Evolutionary conservation across 2,888 invertebrate species (phyloP), one percentile per base, ranked within the genome.

Genomic region (Eupithecia subumbrata): DNA sequence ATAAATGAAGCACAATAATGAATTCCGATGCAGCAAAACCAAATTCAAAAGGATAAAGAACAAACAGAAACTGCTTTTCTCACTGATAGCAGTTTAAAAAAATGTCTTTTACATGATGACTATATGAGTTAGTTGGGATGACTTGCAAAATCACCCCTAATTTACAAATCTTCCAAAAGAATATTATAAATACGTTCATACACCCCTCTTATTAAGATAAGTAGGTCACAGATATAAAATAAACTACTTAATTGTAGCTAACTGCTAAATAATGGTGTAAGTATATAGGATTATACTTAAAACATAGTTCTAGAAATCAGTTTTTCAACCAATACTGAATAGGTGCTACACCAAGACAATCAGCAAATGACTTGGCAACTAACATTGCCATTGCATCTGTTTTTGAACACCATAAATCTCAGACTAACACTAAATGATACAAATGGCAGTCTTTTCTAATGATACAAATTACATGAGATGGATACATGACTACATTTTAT

Each of bases 291-390:
- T 91, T 90, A 91, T 88, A 87, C 90, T 91, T 91, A 92, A 82
- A 75, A 88, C 84, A 88, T 89, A 92, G 84, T 87, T 87, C 68
- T 85, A 85, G 86, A 89, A 87, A 92, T 92, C 90, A 90, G 91
- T 91, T 91, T 87, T 84, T 84, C 86, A 87, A 92, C 90, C 91
- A 94, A 94, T 94, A 94, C 94, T 94, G 94, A 91, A 90, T 88
- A 90, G 94, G 92, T 91, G 91, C 76, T 76, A 68, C 72, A 74
- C 71, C 73, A 71, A 73, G 43, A 45, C 73, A 72, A 66, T 68
- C 68, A 68, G 68, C 68, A 68, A 68, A 68, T 68, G 68, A 75
- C 37, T 74, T 69, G 72, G 74, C 72, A 76, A 76, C 74, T 66
- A 71, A 67, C 18, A 76, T 64, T 68, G 16, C 40, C 18, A 76